Evolutionary conservation across 2,888 invertebrate genomes (phyloP).

Genomic region (Dascillus cervinus): DNA sequence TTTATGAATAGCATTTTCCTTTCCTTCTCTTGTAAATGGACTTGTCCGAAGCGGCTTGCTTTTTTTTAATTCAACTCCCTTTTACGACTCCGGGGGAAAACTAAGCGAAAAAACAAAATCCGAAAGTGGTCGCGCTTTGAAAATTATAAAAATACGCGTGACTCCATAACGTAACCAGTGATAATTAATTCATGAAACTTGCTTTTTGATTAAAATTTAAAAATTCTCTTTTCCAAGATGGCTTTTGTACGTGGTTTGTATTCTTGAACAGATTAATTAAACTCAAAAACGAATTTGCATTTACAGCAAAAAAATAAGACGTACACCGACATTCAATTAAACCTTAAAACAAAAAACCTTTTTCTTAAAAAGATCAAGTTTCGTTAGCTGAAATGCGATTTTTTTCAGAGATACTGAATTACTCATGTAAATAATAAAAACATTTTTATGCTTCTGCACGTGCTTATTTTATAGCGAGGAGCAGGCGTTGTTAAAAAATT

Average conservation of each 20-base stretch:
- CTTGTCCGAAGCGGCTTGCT: constrained; percentile 21
- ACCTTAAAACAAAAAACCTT: no score
- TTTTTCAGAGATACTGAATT: no score
- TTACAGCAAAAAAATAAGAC: no score
- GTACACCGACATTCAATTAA: no score
- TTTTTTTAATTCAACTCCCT: constrained; percentile 13
- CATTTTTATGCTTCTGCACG: constrained; percentile 32
- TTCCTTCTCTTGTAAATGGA: constrained; percentile 22
- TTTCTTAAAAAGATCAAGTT: constrained; percentile 6
- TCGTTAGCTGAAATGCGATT: constrained; percentile 10
- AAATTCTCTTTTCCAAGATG: constrained; percentile 14
- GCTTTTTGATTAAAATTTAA: constrained; percentile 19
- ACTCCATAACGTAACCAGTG: constrained; percentile 10
- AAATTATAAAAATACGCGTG: no score
- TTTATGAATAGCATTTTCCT: constrained; percentile 23
- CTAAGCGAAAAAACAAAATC: no score
- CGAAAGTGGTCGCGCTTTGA: no score
- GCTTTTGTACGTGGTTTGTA: constrained; percentile 11
- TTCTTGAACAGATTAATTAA: no score
- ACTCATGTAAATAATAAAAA: constrained; percentile 33
- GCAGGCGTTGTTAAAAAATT: constrained; percentile 30
- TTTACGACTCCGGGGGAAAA: no score
- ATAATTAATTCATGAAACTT: constrained; percentile 18
- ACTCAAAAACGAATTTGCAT: no score
- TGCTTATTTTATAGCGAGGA: constrained; percentile 28